Evolutionary conservation across 2,888 invertebrate genomes (phyloP).

Genomic region (Hirtodrosophila duncani): DNA sequence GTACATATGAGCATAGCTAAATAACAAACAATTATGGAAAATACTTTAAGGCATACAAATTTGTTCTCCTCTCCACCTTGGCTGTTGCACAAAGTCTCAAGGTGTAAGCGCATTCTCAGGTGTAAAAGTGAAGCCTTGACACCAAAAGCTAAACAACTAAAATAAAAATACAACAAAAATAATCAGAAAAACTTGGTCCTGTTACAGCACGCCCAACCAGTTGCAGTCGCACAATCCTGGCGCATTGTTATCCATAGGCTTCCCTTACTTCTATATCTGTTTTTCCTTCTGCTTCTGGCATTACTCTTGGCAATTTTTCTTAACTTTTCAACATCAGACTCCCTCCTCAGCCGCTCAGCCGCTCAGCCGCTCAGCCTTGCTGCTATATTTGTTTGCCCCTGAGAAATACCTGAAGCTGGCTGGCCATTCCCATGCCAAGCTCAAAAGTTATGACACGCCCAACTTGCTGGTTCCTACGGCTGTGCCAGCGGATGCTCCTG

Average conservation of each 20-base stretch:
- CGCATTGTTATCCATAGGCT: slow-evolving; percentile 13
- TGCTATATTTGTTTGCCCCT: slow-evolving; percentile 45
- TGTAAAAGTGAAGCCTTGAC: slow-evolving; percentile 65
- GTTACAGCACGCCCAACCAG: slow-evolving; percentile 44
- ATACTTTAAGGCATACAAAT: too few relatives aligned
- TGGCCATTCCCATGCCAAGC: slow-evolving; percentile 26
- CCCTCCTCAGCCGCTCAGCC: too few relatives aligned
- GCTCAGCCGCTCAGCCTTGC: too few relatives aligned
- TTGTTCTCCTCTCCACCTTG: too few relatives aligned
- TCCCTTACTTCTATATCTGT: too few relatives aligned
- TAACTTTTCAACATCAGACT: slow-evolving; percentile 31
- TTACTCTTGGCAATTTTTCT: slow-evolving; percentile 38
- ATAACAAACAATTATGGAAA: background rate
- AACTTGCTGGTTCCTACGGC: slow-evolving; percentile 30
- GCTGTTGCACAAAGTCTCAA: slow-evolving; percentile 26
- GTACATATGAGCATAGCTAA: too few relatives aligned
- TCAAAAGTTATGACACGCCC: slow-evolving; percentile 66
- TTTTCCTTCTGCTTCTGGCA: too few relatives aligned
- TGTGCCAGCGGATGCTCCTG: too few relatives aligned
- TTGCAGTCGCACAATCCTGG: slow-evolving; percentile 39
- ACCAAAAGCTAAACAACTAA: slow-evolving; percentile 56
- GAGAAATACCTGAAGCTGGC: slow-evolving; percentile 42
- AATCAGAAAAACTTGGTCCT: slow-evolving; percentile 43
- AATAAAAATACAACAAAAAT: slow-evolving; percentile 18
- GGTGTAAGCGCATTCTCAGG: slow-evolving; percentile 74